Evolutionary conservation across 2,113 vertebrate species (phyloP).

Genomic region (Thamnophis sirtalis): DNA sequence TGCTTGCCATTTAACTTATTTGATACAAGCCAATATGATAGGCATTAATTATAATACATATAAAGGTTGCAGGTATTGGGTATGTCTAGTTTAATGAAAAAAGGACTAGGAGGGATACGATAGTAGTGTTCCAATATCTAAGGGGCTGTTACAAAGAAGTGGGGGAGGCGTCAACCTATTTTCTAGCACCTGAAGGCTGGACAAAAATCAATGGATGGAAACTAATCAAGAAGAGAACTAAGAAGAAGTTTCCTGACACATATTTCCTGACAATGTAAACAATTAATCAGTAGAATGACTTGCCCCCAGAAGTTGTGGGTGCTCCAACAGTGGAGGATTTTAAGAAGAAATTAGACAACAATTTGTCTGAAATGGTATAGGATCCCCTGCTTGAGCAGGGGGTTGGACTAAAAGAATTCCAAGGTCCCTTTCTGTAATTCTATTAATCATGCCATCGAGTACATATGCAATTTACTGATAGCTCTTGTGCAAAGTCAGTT

Average conservation of each 20-base stretch:
- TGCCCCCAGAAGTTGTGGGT: background rate
- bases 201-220: background rate
- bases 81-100: background rate
- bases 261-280: background rate
- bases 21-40: background rate
- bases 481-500: background rate
- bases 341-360: background rate
- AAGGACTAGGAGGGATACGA: background rate
- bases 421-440: background rate
- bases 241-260: background rate
- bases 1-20: background rate
- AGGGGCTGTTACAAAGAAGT: background rate
- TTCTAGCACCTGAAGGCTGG: background rate
- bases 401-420: background rate
- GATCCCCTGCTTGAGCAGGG: background rate
- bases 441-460: background rate
- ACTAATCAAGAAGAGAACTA: background rate
- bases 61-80: background rate
- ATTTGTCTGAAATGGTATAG: background rate
- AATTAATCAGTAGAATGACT: background rate
- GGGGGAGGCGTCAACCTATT: background rate
- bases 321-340: background rate
- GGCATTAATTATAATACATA: background rate
- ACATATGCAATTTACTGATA: background rate
- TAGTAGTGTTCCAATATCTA: background rate